Base-by-base conservation (phyloP, 2,797 vertebrate species). In the Peromyscus eremicus region DNA sequence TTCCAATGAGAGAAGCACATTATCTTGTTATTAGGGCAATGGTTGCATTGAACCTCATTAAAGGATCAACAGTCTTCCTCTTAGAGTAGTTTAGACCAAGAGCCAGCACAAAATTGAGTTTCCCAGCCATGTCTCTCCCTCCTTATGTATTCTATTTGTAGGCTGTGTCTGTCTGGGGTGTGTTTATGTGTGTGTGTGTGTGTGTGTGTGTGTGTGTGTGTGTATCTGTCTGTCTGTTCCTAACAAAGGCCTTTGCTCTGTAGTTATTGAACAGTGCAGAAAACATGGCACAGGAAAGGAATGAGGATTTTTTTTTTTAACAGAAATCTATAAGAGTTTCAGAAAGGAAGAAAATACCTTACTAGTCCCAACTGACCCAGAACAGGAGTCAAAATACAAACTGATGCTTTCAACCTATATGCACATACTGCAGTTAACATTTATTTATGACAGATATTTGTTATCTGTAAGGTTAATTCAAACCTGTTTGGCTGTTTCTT, bases 21-120 rank as follows among this genome's bases (percentile, higher is more conserved):
- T 66, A 86, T 12, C 29, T 88, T 92, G 43, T 60, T 32, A 46
- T 91, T 89, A 76, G 12, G 14, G 14, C 9, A 95, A 34, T 62
- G 4, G 4, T 19, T 37, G 4, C 21, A 49, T 7, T 34, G 19
- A 0, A n/a, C 1, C 62, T 85, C 11, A 8, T n/a, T 25, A 66
- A 68, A 85, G 3, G n/a, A 6, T 85, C 5, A 84, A 29, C 16
- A 34, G 16, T 52, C 0, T 6, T 68, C 62, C 46, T 21, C 32
- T 14, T 85, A 64, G 3, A 12, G 9, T 49, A 49, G 19, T 49
- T 68, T n/a, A 49, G 32, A 85, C 11, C 12, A 16, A 64, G 23
- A 60, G 12, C 10, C 5, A 49, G 29, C 6, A 43, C 46, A n/a
- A 85, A 70, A 52, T 85, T 52, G 6, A 70, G 64, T 70, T 68